Percentiles rank a stretch among this genome's conserved stretches.
Evolutionary conservation across 2,797 vertebrate genomes (phyloP).

Genomic region (Spheniscus humboldti): DNA sequence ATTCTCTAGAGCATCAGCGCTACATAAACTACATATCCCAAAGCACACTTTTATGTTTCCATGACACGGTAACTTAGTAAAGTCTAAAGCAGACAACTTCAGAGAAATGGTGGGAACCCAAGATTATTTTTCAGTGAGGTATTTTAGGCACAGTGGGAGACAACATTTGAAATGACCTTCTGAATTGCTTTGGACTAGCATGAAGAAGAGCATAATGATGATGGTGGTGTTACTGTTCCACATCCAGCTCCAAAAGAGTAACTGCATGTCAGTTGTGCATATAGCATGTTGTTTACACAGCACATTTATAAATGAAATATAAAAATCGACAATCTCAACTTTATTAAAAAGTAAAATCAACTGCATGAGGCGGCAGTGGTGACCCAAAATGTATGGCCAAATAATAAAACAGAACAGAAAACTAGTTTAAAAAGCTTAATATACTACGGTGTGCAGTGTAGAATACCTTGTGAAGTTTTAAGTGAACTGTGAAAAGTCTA

Average conservation of each 20-base stretch:
- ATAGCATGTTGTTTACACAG: conserved; percentile 22
- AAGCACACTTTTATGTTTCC: background rate
- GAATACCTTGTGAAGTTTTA: conserved; percentile 55
- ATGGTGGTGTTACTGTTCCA: background rate
- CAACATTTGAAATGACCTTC: conserved; percentile 36
- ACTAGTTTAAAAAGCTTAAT: conserved; percentile 22
- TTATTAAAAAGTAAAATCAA: conserved; percentile 64
- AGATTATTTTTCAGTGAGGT: background rate
- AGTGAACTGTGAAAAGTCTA: conserved; percentile 47
- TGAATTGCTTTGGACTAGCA: conserved; percentile 43
- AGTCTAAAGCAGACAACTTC: background rate
- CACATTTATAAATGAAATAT: conserved; percentile 36
- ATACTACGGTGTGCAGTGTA: background rate
- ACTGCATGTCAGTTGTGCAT: background rate
- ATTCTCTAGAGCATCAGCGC: background rate
- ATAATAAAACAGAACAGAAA: conserved; percentile 42
- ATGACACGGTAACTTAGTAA: background rate
- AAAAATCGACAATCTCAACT: conserved; percentile 55
- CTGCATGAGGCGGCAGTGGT: background rate
- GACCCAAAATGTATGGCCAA: conserved; percentile 39
- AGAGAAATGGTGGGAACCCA: background rate
- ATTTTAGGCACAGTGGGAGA: background rate
- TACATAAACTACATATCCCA: background rate
- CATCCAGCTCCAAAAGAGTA: background rate
- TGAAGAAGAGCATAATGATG: background rate